Percentiles rank a stretch among this genome's conserved stretches.
Conservation (phyloP, 35 echinoderm and acorn worm genomes). For the Ophiothrix spiculata region DNA sequence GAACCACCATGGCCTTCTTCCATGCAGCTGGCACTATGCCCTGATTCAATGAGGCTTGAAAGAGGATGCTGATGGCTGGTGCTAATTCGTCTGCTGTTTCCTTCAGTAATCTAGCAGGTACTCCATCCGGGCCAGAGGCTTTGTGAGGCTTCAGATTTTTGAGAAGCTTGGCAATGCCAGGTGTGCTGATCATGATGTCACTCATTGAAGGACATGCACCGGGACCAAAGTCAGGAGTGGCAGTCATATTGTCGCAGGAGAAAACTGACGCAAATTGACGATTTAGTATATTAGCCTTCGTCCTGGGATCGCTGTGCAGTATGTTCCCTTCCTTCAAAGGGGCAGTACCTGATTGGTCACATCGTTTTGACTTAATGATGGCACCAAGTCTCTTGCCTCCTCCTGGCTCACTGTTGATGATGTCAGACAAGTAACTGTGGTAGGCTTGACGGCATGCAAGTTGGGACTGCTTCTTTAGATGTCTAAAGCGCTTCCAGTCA, state of each 20-base stretch:
- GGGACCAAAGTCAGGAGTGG: neutral
- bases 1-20: conserved; percentile 12
- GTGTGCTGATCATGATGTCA: neutral
- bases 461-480: conserved; percentile 3
- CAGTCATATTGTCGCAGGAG: neutral
- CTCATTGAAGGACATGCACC: neutral
- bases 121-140: conserved; percentile 2
- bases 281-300: conserved; percentile 12
- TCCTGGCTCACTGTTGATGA: conserved; percentile 12
- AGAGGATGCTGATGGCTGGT: conserved; percentile 1
- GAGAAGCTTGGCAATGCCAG: conserved; percentile 13
- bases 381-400: neutral
- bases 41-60: neutral
- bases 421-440: neutral
- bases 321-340: conserved; percentile 8
- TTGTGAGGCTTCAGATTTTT: conserved; percentile 18
- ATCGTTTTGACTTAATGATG: neutral
- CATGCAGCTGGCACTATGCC: neutral
- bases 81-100: neutral
- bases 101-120: conserved; percentile 13
- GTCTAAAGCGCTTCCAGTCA: neutral
- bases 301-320: neutral
- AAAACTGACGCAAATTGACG: conserved; percentile 6
- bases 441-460: conserved; percentile 10
- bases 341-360: neutral